These are phyloP conservation scores for Gonatopus flavifemur DNA, from an alignment of 1,140 invertebrate species.

Conservation along the genomic window DNA sequence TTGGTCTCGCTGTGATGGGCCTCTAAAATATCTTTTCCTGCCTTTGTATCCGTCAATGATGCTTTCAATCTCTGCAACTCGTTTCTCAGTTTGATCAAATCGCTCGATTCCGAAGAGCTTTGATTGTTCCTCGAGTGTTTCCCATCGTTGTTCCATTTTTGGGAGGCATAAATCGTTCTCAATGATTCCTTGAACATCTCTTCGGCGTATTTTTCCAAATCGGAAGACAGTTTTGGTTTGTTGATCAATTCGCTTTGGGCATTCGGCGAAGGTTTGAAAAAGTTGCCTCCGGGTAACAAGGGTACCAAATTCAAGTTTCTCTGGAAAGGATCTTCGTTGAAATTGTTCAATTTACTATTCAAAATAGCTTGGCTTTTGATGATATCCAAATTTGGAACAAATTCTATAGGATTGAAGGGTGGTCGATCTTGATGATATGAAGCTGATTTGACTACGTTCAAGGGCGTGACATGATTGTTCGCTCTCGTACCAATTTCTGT, in stretches of 20 bases:
- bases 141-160: constrained; percentile 54
- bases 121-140: constrained; percentile 23
- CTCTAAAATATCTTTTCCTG: constrained; percentile 39
- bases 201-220: constrained; percentile 50
- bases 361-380: constrained; percentile 45
- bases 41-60: constrained; percentile 28
- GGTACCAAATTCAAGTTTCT: constrained; percentile 46
- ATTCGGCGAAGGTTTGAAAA: constrained; percentile 39
- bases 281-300: constrained; percentile 45
- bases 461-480: constrained; percentile 6
- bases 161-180: constrained; percentile 52
- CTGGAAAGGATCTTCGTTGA: constrained; percentile 31
- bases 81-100: constrained; percentile 39
- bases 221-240: constrained; percentile 45
- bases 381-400: constrained; percentile 48
- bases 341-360: constrained; percentile 36
- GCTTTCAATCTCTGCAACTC: constrained; percentile 43
- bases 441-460: constrained; percentile 8
- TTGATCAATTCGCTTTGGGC: constrained; percentile 32
- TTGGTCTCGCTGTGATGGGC: constrained; percentile 49
- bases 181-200: constrained; percentile 56
- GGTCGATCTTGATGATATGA: constrained; percentile 26
- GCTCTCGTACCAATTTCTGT: constrained; percentile 41
- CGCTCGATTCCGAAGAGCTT: constrained; percentile 30
- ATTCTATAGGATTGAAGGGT: constrained; percentile 51